A percentile compares a stretch with the other conserved stretches of the same genome.
phyloP scores from a whole-genome alignment of 2,888 invertebrate genomes.

The Rhagonycha fulva region DNA sequence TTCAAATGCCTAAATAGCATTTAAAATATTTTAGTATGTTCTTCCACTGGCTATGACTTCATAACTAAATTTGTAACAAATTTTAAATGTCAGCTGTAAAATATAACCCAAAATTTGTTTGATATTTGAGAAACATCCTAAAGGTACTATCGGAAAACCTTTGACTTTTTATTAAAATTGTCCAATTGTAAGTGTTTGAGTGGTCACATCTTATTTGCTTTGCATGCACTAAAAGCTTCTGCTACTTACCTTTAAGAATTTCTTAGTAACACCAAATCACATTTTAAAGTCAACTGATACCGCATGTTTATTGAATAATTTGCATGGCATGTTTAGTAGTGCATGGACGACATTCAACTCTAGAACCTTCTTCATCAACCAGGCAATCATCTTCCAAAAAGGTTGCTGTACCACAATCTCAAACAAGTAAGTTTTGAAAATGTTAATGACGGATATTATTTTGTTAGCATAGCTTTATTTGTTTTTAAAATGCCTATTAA shows the following conservation, averaged over 20 bases:
- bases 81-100: too few relatives aligned
- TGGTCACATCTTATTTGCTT: neutral
- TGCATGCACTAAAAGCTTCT: neutral
- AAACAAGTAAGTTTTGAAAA: constrained; percentile 32
- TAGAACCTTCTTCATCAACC: constrained; percentile 4
- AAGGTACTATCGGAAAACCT: too few relatives aligned
- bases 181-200: neutral
- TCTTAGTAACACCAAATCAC: neutral
- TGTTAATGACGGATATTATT: neutral
- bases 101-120: too few relatives aligned
- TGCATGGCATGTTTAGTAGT: constrained; percentile 41
- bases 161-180: neutral
- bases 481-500: neutral
- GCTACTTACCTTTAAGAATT: neutral
- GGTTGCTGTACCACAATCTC: constrained; percentile 25
- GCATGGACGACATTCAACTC: constrained; percentile 45
- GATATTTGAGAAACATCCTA: too few relatives aligned
- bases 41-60: too few relatives aligned
- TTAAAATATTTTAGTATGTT: too few relatives aligned
- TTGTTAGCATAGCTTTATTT: constrained; percentile 2
- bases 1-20: too few relatives aligned
- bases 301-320: constrained; percentile 13
- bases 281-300: neutral
- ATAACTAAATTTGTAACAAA: too few relatives aligned
- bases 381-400: constrained; percentile 20